Base-by-base conservation (phyloP, 2,113 vertebrate species). In the Ciconia boyciana region DNA sequence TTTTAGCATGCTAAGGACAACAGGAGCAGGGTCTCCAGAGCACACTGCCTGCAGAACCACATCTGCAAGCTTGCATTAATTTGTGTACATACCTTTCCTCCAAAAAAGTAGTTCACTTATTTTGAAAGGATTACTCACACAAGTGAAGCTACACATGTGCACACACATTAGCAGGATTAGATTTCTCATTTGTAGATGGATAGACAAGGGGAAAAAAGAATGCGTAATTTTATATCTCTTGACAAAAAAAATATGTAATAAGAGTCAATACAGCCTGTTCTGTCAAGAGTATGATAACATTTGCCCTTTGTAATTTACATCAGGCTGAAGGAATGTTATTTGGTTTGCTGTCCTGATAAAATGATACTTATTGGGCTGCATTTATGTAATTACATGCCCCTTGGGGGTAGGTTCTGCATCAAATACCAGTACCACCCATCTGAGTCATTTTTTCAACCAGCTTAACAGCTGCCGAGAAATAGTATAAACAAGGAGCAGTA, bases 391-490 rank as follows among this genome's bases (percentile, higher is more conserved):
- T 95, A 72, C 61, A 87, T 88, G 60, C 62, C 94, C 71, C 76
- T 28, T 91, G 91, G 86, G 97, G 86, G 48, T 86, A 95, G 76
- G 94, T 89, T 93, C 94, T 92, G 92, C 83, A 93, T 83, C 87
- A 95, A 96, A 97, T 96, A 95, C 62, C 71, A 97, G 97, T 95
- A 98, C 98, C 98, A 97, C 98, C 98, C 98, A 89, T 85, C 89
- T 98, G 98, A 98, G 93, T 98, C 96, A 98, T 94, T 96, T 97
- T 96, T 97, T 86, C 97, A 95, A 97, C 97, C 5, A 94, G 97
- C n/a, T 61, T 91, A 98, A 97, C 97, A 98, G 97, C 98, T 98
- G 98, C 74, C 90, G 54, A 96, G 91, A 86, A 95, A 89, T 41
- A 81, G 64, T 49, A 95, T 94, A 98, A 98, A 97, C 97, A 98